phyloP scores from a whole-genome alignment of 2,888 invertebrate genomes.

The Hypena proboscidalis region DNA sequence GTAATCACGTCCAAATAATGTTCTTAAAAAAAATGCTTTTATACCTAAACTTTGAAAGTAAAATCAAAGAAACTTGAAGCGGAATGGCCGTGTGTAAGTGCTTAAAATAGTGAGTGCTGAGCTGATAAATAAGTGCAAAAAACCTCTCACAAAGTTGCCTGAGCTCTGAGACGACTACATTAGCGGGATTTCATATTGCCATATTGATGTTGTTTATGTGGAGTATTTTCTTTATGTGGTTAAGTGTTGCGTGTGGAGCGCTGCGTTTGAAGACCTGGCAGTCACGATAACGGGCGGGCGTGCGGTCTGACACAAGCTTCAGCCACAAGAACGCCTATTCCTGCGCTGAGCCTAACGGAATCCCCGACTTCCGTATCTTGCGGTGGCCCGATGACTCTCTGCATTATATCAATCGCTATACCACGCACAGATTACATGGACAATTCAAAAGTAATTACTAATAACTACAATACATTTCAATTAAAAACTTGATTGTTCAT shows the following conservation, averaged over 20 bases:
- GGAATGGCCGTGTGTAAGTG: not conserved
- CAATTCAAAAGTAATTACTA: slow-evolving; percentile 22
- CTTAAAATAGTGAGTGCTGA: not conserved
- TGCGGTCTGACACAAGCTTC: slow-evolving; percentile 28
- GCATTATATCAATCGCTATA: slow-evolving; percentile 26
- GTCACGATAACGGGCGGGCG: slow-evolving; percentile 8
- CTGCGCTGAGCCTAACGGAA: slow-evolving; percentile 28
- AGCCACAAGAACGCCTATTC: slow-evolving; percentile 36
- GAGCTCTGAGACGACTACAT: not conserved
- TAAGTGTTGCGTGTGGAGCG: slow-evolving; percentile 9
- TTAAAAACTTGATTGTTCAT: slow-evolving; percentile 23
- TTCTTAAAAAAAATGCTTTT: not conserved
- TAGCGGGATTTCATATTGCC: slow-evolving; percentile 1
- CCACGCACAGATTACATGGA: slow-evolving; percentile 10
- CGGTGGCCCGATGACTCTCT: slow-evolving; percentile 28
- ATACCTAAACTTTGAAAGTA: not conserved
- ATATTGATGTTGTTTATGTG: slow-evolving; percentile 1
- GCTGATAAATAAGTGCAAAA: slow-evolving; percentile 1
- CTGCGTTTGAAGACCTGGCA: slow-evolving; percentile 28
- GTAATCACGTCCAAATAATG: no score
- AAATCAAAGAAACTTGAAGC: slow-evolving; percentile 2
- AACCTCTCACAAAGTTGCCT: not conserved
- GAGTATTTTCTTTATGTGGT: slow-evolving; percentile 11
- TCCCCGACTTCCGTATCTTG: slow-evolving; percentile 37
- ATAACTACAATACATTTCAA: slow-evolving; percentile 11